Percentiles rank a stretch among this genome's conserved stretches.
phyloP scores from a whole-genome alignment of 1,140 invertebrate genomes.

The Trachymyrmex septentrionalis region DNA sequence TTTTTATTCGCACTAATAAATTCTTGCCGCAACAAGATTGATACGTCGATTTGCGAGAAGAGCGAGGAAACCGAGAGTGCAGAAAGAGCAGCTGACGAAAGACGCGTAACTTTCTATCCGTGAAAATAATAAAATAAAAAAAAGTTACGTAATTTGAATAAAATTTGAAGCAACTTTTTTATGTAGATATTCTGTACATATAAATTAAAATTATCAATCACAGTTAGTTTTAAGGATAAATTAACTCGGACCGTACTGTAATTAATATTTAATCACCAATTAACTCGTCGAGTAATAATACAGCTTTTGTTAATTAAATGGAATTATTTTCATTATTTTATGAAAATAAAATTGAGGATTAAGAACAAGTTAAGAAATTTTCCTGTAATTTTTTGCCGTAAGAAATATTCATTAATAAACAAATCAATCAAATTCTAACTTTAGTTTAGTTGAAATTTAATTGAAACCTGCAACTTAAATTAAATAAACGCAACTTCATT shows the following conservation, averaged over 20 bases:
- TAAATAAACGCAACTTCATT: background rate
- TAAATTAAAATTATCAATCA: background rate
- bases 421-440: no score
- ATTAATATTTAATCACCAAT: background rate
- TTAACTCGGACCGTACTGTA: background rate
- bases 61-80: background rate
- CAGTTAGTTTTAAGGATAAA: background rate
- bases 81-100: background rate
- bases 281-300: background rate
- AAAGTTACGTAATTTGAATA: background rate
- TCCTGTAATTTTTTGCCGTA: background rate
- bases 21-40: background rate
- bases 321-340: background rate
- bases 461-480: no score
- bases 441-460: no score
- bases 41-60: background rate
- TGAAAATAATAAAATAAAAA: background rate
- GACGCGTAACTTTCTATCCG: background rate
- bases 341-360: background rate
- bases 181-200: background rate
- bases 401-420: background rate
- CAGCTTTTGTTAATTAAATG: background rate
- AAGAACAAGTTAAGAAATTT: background rate
- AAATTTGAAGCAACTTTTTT: background rate
- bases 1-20: background rate